Base-by-base conservation (phyloP, 2,113 vertebrate genomes). In the Tupaia tana region DNA sequence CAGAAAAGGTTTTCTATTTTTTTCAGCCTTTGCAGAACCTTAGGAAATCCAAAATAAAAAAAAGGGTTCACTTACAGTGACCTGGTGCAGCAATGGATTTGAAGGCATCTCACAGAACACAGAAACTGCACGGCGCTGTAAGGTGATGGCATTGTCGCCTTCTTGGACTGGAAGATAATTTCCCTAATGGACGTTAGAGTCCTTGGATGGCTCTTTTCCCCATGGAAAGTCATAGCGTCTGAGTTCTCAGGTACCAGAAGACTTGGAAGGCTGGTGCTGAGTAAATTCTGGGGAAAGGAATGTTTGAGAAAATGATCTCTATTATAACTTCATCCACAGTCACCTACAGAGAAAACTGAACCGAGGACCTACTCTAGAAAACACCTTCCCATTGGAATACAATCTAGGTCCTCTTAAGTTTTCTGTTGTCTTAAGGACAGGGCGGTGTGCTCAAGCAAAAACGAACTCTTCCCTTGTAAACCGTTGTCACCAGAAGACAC, bases 381-480 rank as follows among this genome's bases (percentile, higher is more conserved):
- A 25, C 67, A 18, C 18, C 27, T 16, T 71, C 27, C 64, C 20
- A 0, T 22, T 8, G 24, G 19, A 31, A 54, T 11, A 14, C 3
- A 9, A 24, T 29, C 79, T 13, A 27, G 58, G 52, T 25, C 52
- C 61, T 22, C 15, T 15, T 59, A 7, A 16, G 27, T 71, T 29
- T 67, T 19, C n/a, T 80, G 18, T 59, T 75, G 59, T 25, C 71
- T 80, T 34, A 18, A 73, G 79, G 61, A 61, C 8, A 27, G 25
- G 14, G 10, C n/a, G 8, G 77, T 27, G 25, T 29, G 25, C 19
- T 64, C 74, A 67, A 59, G 77, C 81, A 82, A 82, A 94, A 94
- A 90, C 61, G 91, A n/a, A 19, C 77, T 6, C 16, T 87, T 97
- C 91, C 81, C 85, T 91, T 25, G 87, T 86, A 89, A 92, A 90